Evolutionary conservation across 2,888 invertebrate species (phyloP).

Genomic region (Xanthia icteritia): DNA sequence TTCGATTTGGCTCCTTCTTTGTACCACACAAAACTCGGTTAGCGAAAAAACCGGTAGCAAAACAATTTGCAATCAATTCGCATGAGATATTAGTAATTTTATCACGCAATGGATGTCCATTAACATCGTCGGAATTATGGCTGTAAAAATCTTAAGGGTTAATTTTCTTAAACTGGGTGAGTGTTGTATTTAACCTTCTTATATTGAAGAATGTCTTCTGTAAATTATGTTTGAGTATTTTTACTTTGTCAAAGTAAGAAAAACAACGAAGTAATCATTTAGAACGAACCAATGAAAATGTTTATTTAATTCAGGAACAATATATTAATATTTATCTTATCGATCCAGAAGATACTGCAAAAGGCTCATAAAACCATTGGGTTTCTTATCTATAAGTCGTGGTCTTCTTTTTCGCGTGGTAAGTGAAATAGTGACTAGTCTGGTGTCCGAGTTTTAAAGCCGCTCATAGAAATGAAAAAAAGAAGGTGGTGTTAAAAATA

Average conservation of each 20-base stretch:
- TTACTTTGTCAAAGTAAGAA: neutral
- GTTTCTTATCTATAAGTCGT: no score
- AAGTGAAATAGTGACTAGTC: no score
- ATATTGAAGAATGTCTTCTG: constrained; percentile 5
- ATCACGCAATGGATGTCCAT: constrained; percentile 55
- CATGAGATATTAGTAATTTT: constrained; percentile 65
- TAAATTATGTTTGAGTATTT: neutral
- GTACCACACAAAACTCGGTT: constrained; percentile 55
- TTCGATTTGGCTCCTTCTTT: constrained; percentile 12
- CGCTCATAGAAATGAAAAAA: no score
- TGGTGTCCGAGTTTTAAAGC: no score
- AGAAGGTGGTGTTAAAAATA: no score
- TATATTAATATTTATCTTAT: no score
- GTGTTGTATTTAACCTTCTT: constrained; percentile 35
- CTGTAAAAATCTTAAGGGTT: constrained; percentile 49
- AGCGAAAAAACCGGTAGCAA: constrained; percentile 70
- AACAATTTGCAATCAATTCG: constrained; percentile 71
- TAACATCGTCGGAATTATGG: constrained; percentile 56
- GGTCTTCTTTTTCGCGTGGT: no score
- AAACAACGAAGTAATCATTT: no score
- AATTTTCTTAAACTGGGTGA: constrained; percentile 46
- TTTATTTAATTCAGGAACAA: no score
- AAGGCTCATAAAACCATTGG: no score
- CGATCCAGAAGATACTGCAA: no score
- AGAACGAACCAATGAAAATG: no score